Evolutionary conservation across 2,888 invertebrate species (phyloP).

Genomic region (Pocota personata): DNA sequence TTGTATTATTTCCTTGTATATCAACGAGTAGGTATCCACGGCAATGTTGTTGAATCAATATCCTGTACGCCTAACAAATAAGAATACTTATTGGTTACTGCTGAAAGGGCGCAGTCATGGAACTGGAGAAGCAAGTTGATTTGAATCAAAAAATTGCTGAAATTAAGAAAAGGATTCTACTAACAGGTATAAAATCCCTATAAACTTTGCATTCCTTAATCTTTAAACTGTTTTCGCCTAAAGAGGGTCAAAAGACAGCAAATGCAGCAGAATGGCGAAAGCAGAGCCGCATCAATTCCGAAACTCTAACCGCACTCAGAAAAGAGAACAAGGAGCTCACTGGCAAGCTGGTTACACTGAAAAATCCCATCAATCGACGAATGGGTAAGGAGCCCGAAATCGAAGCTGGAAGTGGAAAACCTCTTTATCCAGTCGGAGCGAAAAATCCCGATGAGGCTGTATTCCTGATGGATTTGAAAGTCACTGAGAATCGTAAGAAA

Average conservation of each 20-base stretch:
- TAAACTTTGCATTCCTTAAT: not conserved
- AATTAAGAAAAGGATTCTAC: constrained; percentile 93
- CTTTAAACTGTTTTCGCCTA: not conserved
- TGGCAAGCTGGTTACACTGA: constrained; percentile 83
- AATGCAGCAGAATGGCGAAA: constrained; percentile 91
- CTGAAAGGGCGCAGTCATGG: constrained; percentile 74
- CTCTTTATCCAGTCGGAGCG: constrained; percentile 82
- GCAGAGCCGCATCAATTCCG: constrained; percentile 88
- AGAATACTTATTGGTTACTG: not conserved
- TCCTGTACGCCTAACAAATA: not conserved
- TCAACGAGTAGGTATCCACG: constrained; percentile 32
- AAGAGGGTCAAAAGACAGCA: constrained; percentile 94
- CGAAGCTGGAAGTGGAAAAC: constrained; percentile 79
- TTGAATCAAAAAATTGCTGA: constrained; percentile 90
- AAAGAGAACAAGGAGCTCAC: constrained; percentile 88
- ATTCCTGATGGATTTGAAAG: constrained; percentile 87
- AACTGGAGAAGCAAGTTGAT: constrained; percentile 80
- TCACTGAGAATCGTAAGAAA: constrained; percentile 88
- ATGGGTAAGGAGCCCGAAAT: constrained; percentile 78
- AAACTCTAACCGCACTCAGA: constrained; percentile 88
- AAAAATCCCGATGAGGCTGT: constrained; percentile 84
- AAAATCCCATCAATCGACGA: constrained; percentile 80
- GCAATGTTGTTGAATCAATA: constrained; percentile 56
- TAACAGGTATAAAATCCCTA: constrained; percentile 86
- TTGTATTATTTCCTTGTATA: not conserved